Base-by-base conservation (phyloP, 2,797 vertebrate species). In the Philypnodon macrostomus region DNA sequence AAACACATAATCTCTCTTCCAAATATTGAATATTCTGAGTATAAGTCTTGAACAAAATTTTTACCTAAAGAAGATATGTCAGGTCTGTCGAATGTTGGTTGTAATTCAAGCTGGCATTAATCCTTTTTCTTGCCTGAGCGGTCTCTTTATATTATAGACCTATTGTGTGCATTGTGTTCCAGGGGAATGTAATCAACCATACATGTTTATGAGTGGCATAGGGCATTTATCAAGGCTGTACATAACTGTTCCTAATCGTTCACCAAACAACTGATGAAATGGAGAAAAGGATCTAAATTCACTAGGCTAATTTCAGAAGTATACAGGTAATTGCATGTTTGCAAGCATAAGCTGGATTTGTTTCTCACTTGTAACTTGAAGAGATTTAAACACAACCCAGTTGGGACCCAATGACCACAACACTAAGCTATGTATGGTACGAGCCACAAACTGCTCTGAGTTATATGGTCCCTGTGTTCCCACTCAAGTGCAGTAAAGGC, bases 1-100 rank as follows among this genome's bases (percentile, higher is more conserved):
- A 35, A 47, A 34, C 34, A 16, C 42, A 21, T 14, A 48, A 23
- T 17, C 29, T 70, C 7, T 45, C 39, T 39, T 51, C 30, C 1
- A 23, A 24, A 15, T 23, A 23, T 23, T n/a, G n/a, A 23, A 23
- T 23, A 3, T 23, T 23, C 21, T 23, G 3, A 3, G 21, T 23
- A 23, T n/a, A 23, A 23, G 21, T 23, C n/a, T n/a, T 23, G 21
- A 3, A 23, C 21, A n/a, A n/a, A n/a, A n/a, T n/a, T n/a, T 23
- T 23, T 23, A 3, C 21, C 21, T n/a, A n/a, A n/a, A n/a, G 21
- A 23, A 23, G 6, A 23, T 23, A 23, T 3, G 21, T 23, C 21
- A 39, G 19, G 18, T 23, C 36, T 21, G 36, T 19, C n/a, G n/a
- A n/a, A n/a, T n/a, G n/a, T 38, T 2, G 21, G 12, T 24, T 40